Evolutionary conservation across 2,888 invertebrate species (phyloP).

Genomic region (Acanthococcus lagerstroemiae): DNA sequence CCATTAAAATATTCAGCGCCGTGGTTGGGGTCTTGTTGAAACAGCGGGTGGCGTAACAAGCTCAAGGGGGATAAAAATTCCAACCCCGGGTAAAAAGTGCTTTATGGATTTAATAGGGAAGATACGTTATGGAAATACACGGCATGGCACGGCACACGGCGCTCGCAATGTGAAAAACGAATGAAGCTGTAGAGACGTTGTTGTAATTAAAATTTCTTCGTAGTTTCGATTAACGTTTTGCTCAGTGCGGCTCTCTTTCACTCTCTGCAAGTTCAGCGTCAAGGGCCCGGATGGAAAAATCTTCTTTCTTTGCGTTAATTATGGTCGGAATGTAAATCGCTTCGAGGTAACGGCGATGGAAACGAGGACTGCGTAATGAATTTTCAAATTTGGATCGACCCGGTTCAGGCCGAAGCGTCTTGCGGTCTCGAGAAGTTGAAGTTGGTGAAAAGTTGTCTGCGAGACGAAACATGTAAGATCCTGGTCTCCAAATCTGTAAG

Average conservation of each 20-base stretch:
- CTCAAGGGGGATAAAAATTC: constrained; percentile 25
- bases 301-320: not conserved
- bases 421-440: no score
- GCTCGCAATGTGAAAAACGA: not conserved
- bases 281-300: not conserved
- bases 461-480: no score
- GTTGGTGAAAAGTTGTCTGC: no score
- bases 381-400: not conserved
- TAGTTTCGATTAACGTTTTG: not conserved
- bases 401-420: no score
- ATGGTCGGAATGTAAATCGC: not conserved
- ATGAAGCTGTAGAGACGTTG: not conserved
- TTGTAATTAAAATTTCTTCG: not conserved
- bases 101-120: constrained; percentile 23
- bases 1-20: constrained; percentile 27
- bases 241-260: not conserved
- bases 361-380: not conserved
- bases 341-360: not conserved
- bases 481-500: no score
- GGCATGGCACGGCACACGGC: not conserved
- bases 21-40: constrained; percentile 19
- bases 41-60: constrained; percentile 28
- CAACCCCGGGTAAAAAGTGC: constrained; percentile 14
- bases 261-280: not conserved
- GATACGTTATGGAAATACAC: constrained; percentile 1